Evolutionary conservation across 1,140 invertebrate genomes (phyloP), one percentile per base, ranked within the genome.

Genomic region (Ooceraea biroi): DNA sequence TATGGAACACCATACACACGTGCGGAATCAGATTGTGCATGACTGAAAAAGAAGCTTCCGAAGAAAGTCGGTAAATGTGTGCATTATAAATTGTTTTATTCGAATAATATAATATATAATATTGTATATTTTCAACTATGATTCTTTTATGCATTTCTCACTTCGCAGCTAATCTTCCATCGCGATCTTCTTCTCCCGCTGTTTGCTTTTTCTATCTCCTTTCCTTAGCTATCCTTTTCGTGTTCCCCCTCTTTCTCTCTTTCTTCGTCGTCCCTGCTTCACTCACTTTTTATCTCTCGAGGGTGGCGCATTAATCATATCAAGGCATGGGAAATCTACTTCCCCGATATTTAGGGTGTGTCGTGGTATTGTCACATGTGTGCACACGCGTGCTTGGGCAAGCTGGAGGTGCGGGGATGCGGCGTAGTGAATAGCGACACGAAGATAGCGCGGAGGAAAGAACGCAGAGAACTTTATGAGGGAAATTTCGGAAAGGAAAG

Each of bases 261-360:
- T 19, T 48, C 30, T 36, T 8, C 19, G 17, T 27, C 3, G 5
- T 5, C n/a, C 30, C 50, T 44, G 50, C 58, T 48, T 52, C 83
- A n/a, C 19, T 82, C 74, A 52, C 58, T 65, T 36, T 71, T 85
- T 83, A 83, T 73, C 82, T 72, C 76, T 68, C 83, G 68, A 55
- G 89, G 88, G 89, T 93, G 66, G 89, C 87, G 89, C 93, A 94
- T 94, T 94, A 94, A 94, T 94, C 93, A 94, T 93, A 93, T 90
- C 88, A 91, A 92, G 90, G 87, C 90, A 86, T 90, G 88, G 89
- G 92, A 94, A 94, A 94, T 94, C 88, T 91, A 92, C 92, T 90
- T 89, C 83, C 30, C 74, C 72, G 68, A 88, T 83, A 73, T 83
- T 88, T 80, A 80, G 72, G 80, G 66, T 84, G 63, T 85, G 74